Base-by-base conservation (phyloP, 2,888 invertebrate genomes). In the Scaptomyza parva region DNA sequence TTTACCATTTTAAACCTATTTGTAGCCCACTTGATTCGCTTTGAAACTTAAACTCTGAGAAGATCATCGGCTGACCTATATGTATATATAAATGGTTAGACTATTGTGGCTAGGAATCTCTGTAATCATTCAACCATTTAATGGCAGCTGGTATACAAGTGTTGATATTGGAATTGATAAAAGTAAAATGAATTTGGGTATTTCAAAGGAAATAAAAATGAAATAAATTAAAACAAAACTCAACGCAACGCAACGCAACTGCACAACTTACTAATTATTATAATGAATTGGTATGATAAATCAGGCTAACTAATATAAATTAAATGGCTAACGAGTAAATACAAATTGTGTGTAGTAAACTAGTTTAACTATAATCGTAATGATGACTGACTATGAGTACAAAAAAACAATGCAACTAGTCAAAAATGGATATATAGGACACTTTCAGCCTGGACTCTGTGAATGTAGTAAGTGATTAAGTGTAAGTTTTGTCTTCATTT, bases 341-440 rank as follows among this genome's bases (percentile, higher is more conserved):
- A 37, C 59, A 63, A 60, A 55, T 35, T 60, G 59, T 47, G 51
- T 59, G 37, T 61, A 44, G 28, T n/a, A 41, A 58, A 65, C 41
- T 69, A 54, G n/a, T n/a, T n/a, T 37, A 48, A 44, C 39, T 78
- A 77, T 33, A 82, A 60, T 61, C 55, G 59, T 81, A 81, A 70
- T 85, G 86, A 70, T 85, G 86, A 86, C 80, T 81, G 83, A 44
- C 65, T 70, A 69, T 68, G 68, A 66, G 58, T 66, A 64, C 18
- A 57, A 65, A 52, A 53, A 67, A 48, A 43, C 30, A 40, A 53
- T 70, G 41, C 51, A 61, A 54, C 47, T 47, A 39, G 11, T 30
- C 18, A 22, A 60, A 22, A 22, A 35, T 26, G 26, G 3, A 26
- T 7, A 7, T 7, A 30, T 35, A 35, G 45, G 39, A 35, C n/a